Percentiles rank a stretch among this genome's conserved stretches.
These are phyloP conservation scores for Platanista minor DNA, from an alignment of 2,113 vertebrate genomes.

Conservation along the genomic window DNA sequence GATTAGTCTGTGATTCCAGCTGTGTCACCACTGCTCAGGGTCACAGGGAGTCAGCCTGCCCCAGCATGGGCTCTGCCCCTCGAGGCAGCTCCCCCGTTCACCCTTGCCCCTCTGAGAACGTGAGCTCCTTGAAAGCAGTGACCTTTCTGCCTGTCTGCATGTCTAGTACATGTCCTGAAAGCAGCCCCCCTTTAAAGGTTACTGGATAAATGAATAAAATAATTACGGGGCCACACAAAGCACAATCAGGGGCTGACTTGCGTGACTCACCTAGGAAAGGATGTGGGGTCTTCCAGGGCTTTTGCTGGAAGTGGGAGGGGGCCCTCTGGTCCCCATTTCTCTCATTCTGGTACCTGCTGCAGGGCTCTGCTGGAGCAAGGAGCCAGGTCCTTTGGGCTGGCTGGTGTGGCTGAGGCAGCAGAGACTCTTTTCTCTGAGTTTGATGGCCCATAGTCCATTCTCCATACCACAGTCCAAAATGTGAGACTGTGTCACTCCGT, in stretches of 20 bases:
- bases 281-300: not conserved
- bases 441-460: fast-evolving
- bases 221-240: too few species aligned
- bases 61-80: not conserved
- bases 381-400: not conserved
- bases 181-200: not conserved
- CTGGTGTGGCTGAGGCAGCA: not conserved
- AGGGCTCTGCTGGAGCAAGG: not conserved
- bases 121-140: not conserved
- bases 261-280: not conserved
- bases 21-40: not conserved
- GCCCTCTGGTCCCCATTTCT: not conserved
- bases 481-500: not conserved
- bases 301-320: not conserved
- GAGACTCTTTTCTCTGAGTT: not conserved
- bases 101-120: not conserved
- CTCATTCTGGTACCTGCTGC: not conserved
- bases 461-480: not conserved
- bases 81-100: not conserved
- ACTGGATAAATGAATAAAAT: not conserved
- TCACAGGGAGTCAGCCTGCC: too few species aligned
- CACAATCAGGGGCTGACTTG: not conserved
- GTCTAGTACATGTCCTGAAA: not conserved
- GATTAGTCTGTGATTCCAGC: not conserved
- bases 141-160: not conserved